Base-by-base conservation (phyloP, 1,140 invertebrate genomes). In the Lutraria rhynchaena region DNA sequence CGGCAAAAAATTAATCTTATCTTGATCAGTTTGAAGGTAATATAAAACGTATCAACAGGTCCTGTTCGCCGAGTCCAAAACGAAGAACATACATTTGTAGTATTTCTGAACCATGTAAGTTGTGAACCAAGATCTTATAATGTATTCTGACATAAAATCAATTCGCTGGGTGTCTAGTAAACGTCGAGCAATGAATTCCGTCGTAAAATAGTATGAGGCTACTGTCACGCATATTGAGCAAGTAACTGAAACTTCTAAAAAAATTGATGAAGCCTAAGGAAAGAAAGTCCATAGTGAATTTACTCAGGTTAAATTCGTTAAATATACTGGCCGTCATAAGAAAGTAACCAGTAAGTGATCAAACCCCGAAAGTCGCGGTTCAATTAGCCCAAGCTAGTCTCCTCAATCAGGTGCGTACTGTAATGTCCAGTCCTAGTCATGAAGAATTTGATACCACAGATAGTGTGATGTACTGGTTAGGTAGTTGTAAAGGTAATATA, bases 261-360 rank as follows among this genome's bases (percentile, higher is more conserved):
- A 65, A 37, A 46, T 55, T 44, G 81, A 77, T 65, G 70, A 82
- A 58, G 33, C 31, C 7, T 31, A 69, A 51, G 81, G 53, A 17
- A 83, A 74, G 44, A 44, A 27, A 19, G 49, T 70, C 37, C 53
- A 58, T 1, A 53, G 29, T 53, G 81, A 76, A 33, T n/a, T 83
- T 17, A 76, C 61, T 35, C 35, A 60, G 41, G 53, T 83, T 1
- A 83, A 69, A 63, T 83, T 83, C 77, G 63, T 83, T 7, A 76
- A 77, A n/a, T n/a, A n/a, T n/a, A n/a, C n/a, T n/a, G n/a, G n/a
- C n/a, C n/a, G n/a, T n/a, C n/a, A n/a, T n/a, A 61, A n/a, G n/a
- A n/a, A n/a, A n/a, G n/a, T n/a, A n/a, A n/a, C n/a, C n/a, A n/a
- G n/a, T n/a, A n/a, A n/a, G n/a, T n/a, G n/a, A n/a, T n/a, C n/a